These are phyloP conservation scores for Tangara arthus DNA, from an alignment of 2,797 vertebrate species.

Conservation along the genomic window DNA sequence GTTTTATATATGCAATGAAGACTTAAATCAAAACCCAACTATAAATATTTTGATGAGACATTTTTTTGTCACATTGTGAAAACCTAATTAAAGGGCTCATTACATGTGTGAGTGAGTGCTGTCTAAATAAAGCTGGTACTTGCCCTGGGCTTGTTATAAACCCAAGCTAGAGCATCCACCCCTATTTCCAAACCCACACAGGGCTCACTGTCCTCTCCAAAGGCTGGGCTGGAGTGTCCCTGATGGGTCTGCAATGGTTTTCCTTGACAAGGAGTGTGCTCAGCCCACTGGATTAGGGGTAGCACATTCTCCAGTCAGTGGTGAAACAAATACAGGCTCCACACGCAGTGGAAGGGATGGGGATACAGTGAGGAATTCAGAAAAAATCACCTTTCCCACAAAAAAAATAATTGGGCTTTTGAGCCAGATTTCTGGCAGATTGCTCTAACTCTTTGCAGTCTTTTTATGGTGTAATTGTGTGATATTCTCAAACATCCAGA, in stretches of 20 bases:
- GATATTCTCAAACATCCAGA: background rate
- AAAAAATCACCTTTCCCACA: background rate
- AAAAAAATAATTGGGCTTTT: background rate
- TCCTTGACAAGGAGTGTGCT: background rate
- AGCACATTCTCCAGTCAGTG: background rate
- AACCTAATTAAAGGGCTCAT: slow-evolving; percentile 21
- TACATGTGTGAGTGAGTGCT: background rate
- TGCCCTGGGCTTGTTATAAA: background rate
- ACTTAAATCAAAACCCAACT: slow-evolving; percentile 27
- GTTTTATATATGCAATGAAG: slow-evolving; percentile 16
- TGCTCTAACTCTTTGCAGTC: background rate
- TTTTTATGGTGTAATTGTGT: slow-evolving; percentile 66
- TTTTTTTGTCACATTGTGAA: background rate
- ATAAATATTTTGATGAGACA: slow-evolving; percentile 26
- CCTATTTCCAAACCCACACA: background rate
- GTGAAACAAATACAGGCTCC: background rate
- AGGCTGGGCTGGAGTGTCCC: background rate
- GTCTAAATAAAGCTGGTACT: background rate
- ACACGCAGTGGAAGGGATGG: background rate
- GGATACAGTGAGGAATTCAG: background rate
- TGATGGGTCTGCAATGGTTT: background rate
- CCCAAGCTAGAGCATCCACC: background rate
- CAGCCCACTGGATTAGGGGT: background rate
- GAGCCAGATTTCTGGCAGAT: background rate
- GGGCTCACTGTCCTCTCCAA: background rate